These are phyloP conservation scores for Pyrrhia umbra DNA, from an alignment of 2,888 invertebrate genomes.

Conservation along the genomic window DNA sequence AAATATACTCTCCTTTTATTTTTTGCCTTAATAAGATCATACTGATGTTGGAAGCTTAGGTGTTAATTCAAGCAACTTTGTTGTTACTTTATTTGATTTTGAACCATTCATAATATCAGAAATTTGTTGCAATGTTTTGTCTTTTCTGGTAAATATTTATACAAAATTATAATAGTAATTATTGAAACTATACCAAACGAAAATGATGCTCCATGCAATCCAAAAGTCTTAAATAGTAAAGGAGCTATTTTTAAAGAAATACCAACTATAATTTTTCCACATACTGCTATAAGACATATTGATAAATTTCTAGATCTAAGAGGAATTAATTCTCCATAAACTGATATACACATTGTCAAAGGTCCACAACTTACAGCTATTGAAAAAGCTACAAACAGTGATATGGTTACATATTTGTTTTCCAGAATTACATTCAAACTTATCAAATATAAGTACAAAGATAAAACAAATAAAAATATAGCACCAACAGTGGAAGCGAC, in stretches of 20 bases:
- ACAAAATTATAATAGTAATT: constrained; percentile 55
- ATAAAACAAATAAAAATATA: constrained; percentile 60
- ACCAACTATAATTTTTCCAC: constrained; percentile 14
- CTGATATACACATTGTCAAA: constrained; percentile 57
- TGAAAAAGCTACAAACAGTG: constrained; percentile 61
- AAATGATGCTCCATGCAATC: constrained; percentile 65
- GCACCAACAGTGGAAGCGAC: constrained; percentile 51
- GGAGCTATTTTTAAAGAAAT: constrained; percentile 64
- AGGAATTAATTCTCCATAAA: constrained; percentile 68
- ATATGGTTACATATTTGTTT: constrained; percentile 59
- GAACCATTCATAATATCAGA: constrained; percentile 51
- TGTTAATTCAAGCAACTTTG: constrained; percentile 11
- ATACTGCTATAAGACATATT: constrained; percentile 45
- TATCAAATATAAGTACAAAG: constrained; percentile 65
- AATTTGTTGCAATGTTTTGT: constrained; percentile 72
- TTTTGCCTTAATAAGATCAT: no score
- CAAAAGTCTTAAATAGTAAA: constrained; percentile 59
- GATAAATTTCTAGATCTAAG: constrained; percentile 63
- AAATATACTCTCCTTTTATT: no score
- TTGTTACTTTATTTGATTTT: constrained; percentile 6
- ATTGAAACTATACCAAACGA: constrained; percentile 58
- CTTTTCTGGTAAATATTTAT: constrained; percentile 72
- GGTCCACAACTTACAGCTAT: constrained; percentile 69
- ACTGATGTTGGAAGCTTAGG: no score
- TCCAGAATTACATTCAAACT: constrained; percentile 53